These are phyloP conservation scores for Danio rerio DNA, from an alignment of 2,113 vertebrate species.

Conservation along the genomic window DNA sequence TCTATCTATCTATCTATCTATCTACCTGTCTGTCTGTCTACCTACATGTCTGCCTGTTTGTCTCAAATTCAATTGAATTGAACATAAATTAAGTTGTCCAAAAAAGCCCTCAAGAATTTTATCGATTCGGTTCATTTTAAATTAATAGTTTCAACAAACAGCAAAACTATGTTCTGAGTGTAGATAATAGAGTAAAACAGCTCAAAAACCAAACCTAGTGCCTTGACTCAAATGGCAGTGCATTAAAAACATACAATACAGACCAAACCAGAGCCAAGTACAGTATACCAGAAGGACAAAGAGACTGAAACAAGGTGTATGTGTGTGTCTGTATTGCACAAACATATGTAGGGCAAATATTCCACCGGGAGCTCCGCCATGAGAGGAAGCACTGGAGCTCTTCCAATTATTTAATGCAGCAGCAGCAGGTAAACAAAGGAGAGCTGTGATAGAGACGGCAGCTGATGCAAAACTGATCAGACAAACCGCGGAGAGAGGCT, in stretches of 20 bases:
- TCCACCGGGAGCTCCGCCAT: conserved; percentile 68
- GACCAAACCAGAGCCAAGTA: background rate
- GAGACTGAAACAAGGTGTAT: background rate
- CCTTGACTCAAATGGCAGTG: no score
- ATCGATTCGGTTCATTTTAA: no score
- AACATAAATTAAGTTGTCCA: no score
- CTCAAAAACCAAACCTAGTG: no score
- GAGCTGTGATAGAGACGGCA: conserved; percentile 20
- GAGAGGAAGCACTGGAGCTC: conserved; percentile 62
- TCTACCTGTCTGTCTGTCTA: no score
- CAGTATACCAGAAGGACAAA: conserved; percentile 1
- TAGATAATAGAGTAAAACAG: no score
- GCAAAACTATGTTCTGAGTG: no score
- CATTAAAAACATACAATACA: background rate
- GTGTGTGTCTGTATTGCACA: conserved; percentile 45
- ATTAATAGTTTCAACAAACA: no score
- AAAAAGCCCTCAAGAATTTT: no score
- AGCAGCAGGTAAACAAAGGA: conserved; percentile 57
- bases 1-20: no score
- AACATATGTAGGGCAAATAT: conserved; percentile 75
- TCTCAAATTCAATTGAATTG: no score
- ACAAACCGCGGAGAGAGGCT: conserved; percentile 38
- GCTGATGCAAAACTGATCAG: conserved; percentile 42
- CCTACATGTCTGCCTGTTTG: no score
- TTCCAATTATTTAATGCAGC: conserved; percentile 57